Base-by-base conservation (phyloP, 2,113 vertebrate species). In the Phalacrocorax pelagicus region DNA sequence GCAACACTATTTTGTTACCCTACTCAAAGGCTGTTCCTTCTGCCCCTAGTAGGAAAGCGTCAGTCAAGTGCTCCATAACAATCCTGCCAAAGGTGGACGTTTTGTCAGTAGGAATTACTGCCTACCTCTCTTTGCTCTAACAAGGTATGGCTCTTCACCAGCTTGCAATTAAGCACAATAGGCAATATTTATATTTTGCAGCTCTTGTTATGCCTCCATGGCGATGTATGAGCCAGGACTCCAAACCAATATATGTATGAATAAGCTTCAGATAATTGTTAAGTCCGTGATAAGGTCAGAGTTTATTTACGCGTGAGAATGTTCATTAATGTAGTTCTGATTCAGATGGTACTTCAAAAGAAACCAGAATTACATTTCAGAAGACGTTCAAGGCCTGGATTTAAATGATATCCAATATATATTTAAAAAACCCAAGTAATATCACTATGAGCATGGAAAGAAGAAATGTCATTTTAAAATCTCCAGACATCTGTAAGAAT, bases 281-380 rank as follows among this genome's bases (percentile, higher is more conserved):
- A 82, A 88, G 80, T 42, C 69, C 10, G 4, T 51, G 92, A 85
- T 90, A 93, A 97, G 80, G 85, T 94, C 92, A 94, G 79, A 81
- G 74, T 92, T 95, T 94, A 67, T 97, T 94, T 94, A 96, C 11
- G 5, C 75, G 65, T 13, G 19, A 91, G 89, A 77, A 74, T 29
- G 49, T 80, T 96, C 85, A 96, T 93, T 94, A 93, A 81, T 12
- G 9, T 27, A 55, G 55, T 86, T 92, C 85, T 91, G 73, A 82
- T 92, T 92, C 79, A 78, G 86, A 77, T 18, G 10, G 16, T 54
- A 77, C 79, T 88, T 94, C 54, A 82, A 90, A 91, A 95, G 78
- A 92, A 82, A 58, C 47, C 44, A 65, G 84, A 88, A 93, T 42
- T 90, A 51, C 40, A 81, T 79, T 84, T 90, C 61, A 65, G 52